These are phyloP conservation scores for Muscicapa striata DNA, from an alignment of 2,797 vertebrate genomes.

Conservation along the genomic window DNA sequence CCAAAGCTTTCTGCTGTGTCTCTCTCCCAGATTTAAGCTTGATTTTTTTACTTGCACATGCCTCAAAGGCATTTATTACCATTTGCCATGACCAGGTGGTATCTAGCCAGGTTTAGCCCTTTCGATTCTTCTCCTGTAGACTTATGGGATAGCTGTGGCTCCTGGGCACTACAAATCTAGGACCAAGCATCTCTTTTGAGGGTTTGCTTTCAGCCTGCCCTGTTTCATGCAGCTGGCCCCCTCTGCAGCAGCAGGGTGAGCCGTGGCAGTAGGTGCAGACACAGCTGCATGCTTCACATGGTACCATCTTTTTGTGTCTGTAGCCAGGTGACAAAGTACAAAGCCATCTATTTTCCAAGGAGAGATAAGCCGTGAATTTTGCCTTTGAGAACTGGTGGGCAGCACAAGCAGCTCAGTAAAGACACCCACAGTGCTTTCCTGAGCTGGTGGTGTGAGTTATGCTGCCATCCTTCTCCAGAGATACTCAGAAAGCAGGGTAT, in stretches of 20 bases:
- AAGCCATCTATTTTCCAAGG: background rate
- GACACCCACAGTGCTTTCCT: background rate
- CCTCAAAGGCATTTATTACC: background rate
- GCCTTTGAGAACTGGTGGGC: fast-evolving
- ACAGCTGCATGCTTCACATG: fast-evolving
- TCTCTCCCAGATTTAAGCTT: background rate
- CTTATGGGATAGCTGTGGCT: background rate
- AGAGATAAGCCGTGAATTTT: background rate
- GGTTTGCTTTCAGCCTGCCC: background rate
- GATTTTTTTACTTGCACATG: background rate
- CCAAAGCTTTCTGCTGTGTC: background rate
- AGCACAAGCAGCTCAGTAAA: background rate
- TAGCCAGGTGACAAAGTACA: background rate
- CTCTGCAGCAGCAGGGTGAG: background rate
- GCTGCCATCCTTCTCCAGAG: background rate
- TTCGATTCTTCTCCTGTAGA: background rate
- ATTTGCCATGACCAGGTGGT: fast-evolving
- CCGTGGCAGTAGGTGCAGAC: fast-evolving
- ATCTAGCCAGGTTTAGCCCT: background rate
- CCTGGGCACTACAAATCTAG: background rate
- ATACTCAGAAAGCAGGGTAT: background rate
- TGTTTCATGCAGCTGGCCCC: fast-evolving
- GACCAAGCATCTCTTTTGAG: background rate
- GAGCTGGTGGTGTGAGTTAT: background rate
- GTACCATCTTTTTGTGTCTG: background rate